Evolutionary conservation across 2,113 vertebrate genomes (phyloP).

Genomic region (Coreoperca whiteheadi): DNA sequence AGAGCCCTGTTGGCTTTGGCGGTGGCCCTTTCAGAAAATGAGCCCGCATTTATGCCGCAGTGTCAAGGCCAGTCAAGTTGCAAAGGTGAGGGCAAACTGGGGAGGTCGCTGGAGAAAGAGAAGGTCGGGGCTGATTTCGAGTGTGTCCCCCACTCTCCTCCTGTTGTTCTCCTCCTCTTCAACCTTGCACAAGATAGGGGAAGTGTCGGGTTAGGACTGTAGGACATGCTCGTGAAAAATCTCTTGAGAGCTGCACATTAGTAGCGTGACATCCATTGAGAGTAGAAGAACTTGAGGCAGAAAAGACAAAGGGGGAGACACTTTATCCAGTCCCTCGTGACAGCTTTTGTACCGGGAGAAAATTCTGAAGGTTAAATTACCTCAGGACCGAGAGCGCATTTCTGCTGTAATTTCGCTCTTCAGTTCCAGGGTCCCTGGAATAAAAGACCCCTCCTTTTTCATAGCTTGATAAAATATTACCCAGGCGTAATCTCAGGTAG

Average conservation of each 20-base stretch:
- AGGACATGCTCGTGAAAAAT: conserved; percentile 74
- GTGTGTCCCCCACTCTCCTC: conserved; percentile 10
- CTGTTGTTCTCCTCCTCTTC: conserved; percentile 27
- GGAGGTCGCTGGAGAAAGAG: conserved; percentile 25
- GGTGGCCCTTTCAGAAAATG: conserved; percentile 51
- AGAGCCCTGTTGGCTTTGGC: conserved; percentile 62
- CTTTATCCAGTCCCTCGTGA: conserved; percentile 71
- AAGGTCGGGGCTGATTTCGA: conserved; percentile 12
- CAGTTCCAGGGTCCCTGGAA: conserved; percentile 54
- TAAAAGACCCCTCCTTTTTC: conserved; percentile 52
- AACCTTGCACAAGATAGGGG: conserved; percentile 48
- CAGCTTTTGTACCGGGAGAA: conserved; percentile 69
- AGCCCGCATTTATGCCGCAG: conserved; percentile 51
- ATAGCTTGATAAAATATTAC: conserved; percentile 75
- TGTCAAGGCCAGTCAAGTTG: conserved; percentile 47
- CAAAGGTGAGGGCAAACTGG: conserved; percentile 32
- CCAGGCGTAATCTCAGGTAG: conserved; percentile 70
- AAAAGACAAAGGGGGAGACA: conserved; percentile 80
- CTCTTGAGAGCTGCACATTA: conserved; percentile 69
- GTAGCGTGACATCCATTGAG: conserved; percentile 78
- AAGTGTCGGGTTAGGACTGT: conserved; percentile 77
- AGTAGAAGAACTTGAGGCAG: conserved; percentile 64
- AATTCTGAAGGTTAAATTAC: conserved; percentile 81
- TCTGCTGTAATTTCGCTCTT: conserved; percentile 62
- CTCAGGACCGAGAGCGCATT: conserved; percentile 61